phyloP scores from a whole-genome alignment of 2,888 invertebrate genomes.

The Troglohyphantes excavatus region DNA sequence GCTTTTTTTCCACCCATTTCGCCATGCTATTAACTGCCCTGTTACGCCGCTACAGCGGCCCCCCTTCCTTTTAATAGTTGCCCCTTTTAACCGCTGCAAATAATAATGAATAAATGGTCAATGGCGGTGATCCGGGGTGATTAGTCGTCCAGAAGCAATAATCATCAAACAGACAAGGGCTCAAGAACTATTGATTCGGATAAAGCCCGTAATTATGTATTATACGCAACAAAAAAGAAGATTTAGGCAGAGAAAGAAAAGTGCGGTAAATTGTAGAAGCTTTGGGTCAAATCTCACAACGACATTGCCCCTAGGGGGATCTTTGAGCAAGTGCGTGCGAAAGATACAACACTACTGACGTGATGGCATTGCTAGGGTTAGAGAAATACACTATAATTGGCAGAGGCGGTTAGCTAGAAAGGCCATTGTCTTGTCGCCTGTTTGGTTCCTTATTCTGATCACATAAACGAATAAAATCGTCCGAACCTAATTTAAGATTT shows the following conservation, averaged over 20 bases:
- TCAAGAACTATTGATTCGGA: conserved; percentile 68
- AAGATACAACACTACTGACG: conserved; percentile 69
- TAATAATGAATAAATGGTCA: conserved; percentile 72
- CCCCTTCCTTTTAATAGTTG: conserved; percentile 41
- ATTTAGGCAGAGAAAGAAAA: conserved; percentile 22
- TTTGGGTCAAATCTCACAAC: conserved; percentile 67
- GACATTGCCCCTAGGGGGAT: conserved; percentile 40
- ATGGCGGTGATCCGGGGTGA: conserved; percentile 54
- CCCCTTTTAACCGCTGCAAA: conserved; percentile 46
- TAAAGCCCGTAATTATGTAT: conserved; percentile 75
- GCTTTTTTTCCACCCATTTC: conserved; percentile 66
- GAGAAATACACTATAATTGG: conserved; percentile 59
- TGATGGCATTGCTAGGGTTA: conserved; percentile 49
- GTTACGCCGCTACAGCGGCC: conserved; percentile 27
- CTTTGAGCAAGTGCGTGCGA: conserved; percentile 60
- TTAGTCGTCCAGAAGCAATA: conserved; percentile 64
- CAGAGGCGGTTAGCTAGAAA: conserved; percentile 44
- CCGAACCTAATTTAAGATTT: background rate
- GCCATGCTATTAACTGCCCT: conserved; percentile 61
- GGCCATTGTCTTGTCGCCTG: conserved; percentile 64
- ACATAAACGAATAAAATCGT: conserved; percentile 49
- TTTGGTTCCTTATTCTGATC: conserved; percentile 55
- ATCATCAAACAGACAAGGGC: conserved; percentile 68
- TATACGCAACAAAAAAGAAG: conserved; percentile 70
- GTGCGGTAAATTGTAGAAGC: conserved; percentile 39